These are phyloP conservation scores for Actinia equina DNA, from an alignment of 64 coral and sea anemone genomes.

Conservation along the genomic window DNA sequence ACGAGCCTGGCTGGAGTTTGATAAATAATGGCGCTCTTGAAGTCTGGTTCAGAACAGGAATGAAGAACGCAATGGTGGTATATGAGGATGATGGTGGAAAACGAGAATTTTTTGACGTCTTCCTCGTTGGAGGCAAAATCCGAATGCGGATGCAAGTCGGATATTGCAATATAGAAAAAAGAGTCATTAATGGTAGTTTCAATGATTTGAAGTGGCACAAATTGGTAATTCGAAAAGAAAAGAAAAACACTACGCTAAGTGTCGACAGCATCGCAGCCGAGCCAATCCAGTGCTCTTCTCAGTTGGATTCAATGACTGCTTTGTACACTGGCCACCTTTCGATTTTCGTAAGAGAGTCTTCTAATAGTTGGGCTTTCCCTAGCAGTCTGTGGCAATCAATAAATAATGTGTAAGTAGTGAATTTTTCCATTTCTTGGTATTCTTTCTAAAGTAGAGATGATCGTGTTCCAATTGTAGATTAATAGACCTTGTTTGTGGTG, in stretches of 20 bases:
- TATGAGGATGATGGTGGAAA: conserved; percentile 32
- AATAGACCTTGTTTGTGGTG: too few species aligned
- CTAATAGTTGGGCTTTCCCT: not conserved
- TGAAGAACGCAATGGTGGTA: conserved; percentile 37
- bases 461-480: too few species aligned
- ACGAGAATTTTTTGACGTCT: conserved; percentile 41
- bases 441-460: too few species aligned
- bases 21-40: conserved; percentile 27
- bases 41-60: conserved; percentile 34
- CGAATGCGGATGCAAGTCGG: conserved; percentile 33
- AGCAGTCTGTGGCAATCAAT: not conserved
- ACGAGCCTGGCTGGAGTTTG: conserved; percentile 5
- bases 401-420: not conserved
- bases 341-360: not conserved
- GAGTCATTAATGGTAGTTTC: conserved; percentile 39
- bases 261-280: conserved; percentile 4
- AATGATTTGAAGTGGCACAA: conserved; percentile 55
- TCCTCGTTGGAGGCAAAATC: conserved; percentile 35
- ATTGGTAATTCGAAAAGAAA: conserved; percentile 5
- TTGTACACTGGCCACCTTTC: conserved; percentile 13
- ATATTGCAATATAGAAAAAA: conserved; percentile 1
- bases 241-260: not conserved
- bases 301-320: not conserved
- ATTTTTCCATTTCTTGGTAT: not conserved
- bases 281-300: not conserved